Conservation (phyloP, 2,113 vertebrate species). For the Orycteropus afer region DNA sequence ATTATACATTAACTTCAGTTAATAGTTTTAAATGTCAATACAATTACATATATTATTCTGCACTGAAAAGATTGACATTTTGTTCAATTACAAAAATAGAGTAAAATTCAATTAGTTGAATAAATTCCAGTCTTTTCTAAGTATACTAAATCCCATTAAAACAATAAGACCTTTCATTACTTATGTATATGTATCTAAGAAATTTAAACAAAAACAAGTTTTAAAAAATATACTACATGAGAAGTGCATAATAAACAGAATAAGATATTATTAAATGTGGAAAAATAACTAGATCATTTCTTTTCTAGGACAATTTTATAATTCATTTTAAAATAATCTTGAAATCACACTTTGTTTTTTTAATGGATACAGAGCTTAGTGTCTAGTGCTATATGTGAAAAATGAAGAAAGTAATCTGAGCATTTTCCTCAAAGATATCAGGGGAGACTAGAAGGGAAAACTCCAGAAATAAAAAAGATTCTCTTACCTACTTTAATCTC, state of each 20-base stretch:
- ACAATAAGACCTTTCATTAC: constrained; percentile 49
- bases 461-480: constrained; percentile 54
- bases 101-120: constrained; percentile 78
- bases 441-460: constrained; percentile 51
- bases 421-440: constrained; percentile 55
- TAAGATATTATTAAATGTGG: background rate
- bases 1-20: constrained; percentile 75
- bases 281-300: background rate
- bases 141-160: constrained; percentile 57
- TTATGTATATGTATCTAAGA: constrained; percentile 2
- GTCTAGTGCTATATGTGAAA: constrained; percentile 20
- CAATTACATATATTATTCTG: constrained; percentile 77
- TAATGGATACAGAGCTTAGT: background rate
- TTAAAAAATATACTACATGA: constrained; percentile 67
- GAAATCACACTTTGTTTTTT: background rate
- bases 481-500: constrained; percentile 61
- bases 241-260: constrained; percentile 16
- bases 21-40: constrained; percentile 80
- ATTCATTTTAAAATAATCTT: constrained; percentile 21
- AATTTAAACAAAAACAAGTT: constrained; percentile 40
- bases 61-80: constrained; percentile 76
- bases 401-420: constrained; percentile 56
- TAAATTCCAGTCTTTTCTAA: constrained; percentile 59
- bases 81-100: constrained; percentile 76
- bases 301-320: constrained; percentile 10